phyloP scores from a whole-genome alignment of 2,888 invertebrate genomes.

The Lithophane socia region DNA sequence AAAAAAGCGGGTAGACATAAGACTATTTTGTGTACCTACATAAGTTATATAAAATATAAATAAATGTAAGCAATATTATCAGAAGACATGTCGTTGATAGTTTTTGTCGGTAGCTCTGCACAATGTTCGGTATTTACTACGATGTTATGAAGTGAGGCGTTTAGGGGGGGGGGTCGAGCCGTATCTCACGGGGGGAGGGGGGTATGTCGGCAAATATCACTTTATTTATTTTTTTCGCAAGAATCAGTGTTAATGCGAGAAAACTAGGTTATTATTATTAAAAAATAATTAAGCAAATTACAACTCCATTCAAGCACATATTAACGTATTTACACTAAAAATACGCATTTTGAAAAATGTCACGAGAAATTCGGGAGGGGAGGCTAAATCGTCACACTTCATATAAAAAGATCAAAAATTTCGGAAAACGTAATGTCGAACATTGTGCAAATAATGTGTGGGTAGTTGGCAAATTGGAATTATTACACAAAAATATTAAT shows the following conservation, averaged over 20 bases:
- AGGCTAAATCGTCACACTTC: no score
- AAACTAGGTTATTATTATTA: background rate
- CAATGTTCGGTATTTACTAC: conserved; percentile 5
- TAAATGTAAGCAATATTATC: background rate
- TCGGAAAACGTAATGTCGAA: background rate
- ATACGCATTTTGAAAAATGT: background rate
- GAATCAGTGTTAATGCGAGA: no score
- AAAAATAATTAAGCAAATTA: background rate
- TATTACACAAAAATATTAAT: background rate
- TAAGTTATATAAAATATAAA: background rate
- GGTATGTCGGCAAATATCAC: background rate
- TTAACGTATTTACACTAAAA: background rate
- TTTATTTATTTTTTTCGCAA: background rate
- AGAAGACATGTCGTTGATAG: background rate
- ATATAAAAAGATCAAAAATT: background rate
- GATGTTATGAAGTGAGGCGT: no score
- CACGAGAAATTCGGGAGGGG: background rate
- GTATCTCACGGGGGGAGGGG: background rate
- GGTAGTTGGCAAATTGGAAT: conserved; percentile 10
- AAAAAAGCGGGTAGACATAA: conserved; percentile 29
- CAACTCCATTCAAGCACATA: background rate
- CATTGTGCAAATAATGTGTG: background rate
- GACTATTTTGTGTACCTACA: conserved; percentile 24
- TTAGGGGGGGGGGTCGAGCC: no score
- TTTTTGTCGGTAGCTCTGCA: background rate